Evolutionary conservation across 2,797 vertebrate genomes (phyloP).

Genomic region (Propithecus perrieri): DNA sequence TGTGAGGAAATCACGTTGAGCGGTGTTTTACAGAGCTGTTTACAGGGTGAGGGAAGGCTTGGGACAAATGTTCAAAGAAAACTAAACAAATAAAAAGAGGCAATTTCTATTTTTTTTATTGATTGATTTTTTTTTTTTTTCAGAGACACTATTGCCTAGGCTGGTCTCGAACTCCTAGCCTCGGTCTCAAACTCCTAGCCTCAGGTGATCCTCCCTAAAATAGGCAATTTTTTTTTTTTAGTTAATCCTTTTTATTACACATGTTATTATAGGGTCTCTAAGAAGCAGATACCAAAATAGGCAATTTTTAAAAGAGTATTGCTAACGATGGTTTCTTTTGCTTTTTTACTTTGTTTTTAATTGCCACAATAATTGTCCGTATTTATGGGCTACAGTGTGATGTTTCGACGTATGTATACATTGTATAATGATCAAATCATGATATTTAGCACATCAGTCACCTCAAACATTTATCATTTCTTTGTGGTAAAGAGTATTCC

Average conservation of each 20-base stretch:
- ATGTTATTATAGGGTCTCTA: no score
- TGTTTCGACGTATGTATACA: background rate
- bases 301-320: background rate
- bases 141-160: no score
- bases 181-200: no score
- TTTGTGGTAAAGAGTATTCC: no score
- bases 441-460: background rate
- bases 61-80: conserved; percentile 34
- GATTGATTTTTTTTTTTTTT: no score
- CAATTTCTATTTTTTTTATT: no score
- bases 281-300: no score
- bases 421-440: background rate
- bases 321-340: background rate
- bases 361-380: background rate
- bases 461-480: background rate
- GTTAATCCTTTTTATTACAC: no score
- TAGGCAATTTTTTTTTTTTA: no score
- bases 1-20: background rate
- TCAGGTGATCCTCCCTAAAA: no score
- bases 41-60: background rate
- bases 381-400: background rate
- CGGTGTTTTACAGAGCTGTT: background rate
- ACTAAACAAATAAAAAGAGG: background rate
- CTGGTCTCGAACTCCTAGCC: no score
- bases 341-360: background rate